Evolutionary conservation across 2,888 invertebrate genomes (phyloP).

Genomic region (Dynastes maya): DNA sequence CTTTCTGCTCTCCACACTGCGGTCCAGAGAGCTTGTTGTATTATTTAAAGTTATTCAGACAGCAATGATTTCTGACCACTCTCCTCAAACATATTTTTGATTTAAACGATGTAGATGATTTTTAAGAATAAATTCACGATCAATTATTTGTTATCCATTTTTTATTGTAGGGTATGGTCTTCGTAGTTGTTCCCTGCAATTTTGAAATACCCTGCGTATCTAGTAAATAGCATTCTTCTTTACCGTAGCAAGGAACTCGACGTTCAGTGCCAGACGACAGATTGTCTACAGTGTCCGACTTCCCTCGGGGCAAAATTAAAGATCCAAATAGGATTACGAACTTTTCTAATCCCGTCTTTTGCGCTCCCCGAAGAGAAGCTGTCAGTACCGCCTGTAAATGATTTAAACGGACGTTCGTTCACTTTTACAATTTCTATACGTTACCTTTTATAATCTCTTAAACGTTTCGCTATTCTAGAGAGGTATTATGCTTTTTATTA

Average conservation of each 20-base stretch:
- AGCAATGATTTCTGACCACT: too few relatives aligned
- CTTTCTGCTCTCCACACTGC: too few relatives aligned
- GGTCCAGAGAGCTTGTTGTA: too few relatives aligned
- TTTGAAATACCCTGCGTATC: too few relatives aligned
- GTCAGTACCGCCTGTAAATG: slow-evolving; percentile 40
- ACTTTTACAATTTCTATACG: slow-evolving; percentile 21
- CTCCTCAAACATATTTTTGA: too few relatives aligned
- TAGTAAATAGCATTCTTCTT: neutral
- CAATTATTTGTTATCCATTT: too few relatives aligned
- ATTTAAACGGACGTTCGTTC: slow-evolving; percentile 38
- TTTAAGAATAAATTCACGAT: too few relatives aligned
- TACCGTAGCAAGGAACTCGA: neutral
- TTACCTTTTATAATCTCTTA: slow-evolving; percentile 9
- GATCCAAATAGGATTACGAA: slow-evolving; percentile 52
- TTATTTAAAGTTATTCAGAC: too few relatives aligned
- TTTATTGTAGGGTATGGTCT: too few relatives aligned
- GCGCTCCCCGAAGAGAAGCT: slow-evolving; percentile 42
- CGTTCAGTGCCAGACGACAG: slow-evolving; percentile 47
- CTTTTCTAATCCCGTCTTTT: slow-evolving; percentile 52
- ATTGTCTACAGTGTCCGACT: slow-evolving; percentile 50
- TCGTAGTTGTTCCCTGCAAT: too few relatives aligned
- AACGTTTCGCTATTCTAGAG: slow-evolving; percentile 1
- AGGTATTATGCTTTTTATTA: too few relatives aligned
- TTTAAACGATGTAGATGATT: too few relatives aligned
- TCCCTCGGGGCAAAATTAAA: slow-evolving; percentile 46